Percentiles rank a stretch among this genome's conserved stretches.
These are phyloP conservation scores for Embidobia sp. DNA, from an alignment of 2,888 invertebrate species.

Conservation along the genomic window DNA sequence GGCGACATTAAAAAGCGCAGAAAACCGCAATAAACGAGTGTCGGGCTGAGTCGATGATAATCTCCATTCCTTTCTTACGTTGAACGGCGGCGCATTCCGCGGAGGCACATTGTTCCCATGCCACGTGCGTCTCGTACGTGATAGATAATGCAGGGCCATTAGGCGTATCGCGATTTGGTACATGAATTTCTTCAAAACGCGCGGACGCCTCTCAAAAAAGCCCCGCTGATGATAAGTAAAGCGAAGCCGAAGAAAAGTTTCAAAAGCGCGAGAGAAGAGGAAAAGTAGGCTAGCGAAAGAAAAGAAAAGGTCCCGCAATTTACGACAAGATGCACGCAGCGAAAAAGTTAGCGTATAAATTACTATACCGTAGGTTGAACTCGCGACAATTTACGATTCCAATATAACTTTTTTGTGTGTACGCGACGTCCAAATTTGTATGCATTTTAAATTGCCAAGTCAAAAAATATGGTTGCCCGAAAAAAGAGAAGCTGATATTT, in stretches of 20 bases:
- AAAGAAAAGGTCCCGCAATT: conserved; percentile 44
- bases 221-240: conserved; percentile 36
- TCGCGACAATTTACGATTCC: conserved; percentile 14
- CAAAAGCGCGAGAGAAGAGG: conserved; percentile 17
- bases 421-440: too few relatives aligned
- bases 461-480: too few relatives aligned
- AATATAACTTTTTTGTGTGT: too few relatives aligned
- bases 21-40: conserved; percentile 55
- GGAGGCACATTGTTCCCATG: conserved; percentile 61
- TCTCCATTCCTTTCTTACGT: conserved; percentile 63
- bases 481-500: too few relatives aligned
- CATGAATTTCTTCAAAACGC: conserved; percentile 51
- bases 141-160: conserved; percentile 61
- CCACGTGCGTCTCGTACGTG: conserved; percentile 61
- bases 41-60: conserved; percentile 50
- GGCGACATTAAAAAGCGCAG: conserved; percentile 53
- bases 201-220: conserved; percentile 36
- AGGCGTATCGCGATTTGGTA: conserved; percentile 56
- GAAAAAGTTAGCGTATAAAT: conserved; percentile 42
- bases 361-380: conserved; percentile 23
- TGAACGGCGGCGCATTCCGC: conserved; percentile 50
- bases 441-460: too few relatives aligned
- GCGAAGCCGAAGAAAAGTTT: conserved; percentile 45
- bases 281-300: conserved; percentile 42
- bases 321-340: conserved; percentile 42